These are phyloP conservation scores for Pardosa pseudoannulata DNA, from an alignment of 2,888 invertebrate genomes.

Conservation along the genomic window DNA sequence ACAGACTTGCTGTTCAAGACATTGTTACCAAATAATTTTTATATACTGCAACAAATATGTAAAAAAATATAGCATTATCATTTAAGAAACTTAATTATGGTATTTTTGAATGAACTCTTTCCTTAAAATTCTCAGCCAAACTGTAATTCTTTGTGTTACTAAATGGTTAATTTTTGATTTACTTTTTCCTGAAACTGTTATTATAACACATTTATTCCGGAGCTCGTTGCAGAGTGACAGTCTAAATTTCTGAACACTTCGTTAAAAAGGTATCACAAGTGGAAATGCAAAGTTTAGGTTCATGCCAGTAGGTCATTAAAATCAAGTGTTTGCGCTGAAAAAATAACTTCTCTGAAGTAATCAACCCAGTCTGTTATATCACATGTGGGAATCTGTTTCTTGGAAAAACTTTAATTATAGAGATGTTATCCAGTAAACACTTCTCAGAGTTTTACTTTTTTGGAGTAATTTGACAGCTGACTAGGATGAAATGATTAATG, in stretches of 20 bases:
- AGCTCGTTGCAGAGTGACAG: background rate
- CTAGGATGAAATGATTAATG: background rate
- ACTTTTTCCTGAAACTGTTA: too few species aligned
- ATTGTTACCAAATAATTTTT: too few species aligned
- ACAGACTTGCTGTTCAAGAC: too few species aligned
- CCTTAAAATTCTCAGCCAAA: too few species aligned
- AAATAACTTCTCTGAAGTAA: background rate
- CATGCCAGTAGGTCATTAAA: background rate
- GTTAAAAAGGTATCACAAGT: too few species aligned
- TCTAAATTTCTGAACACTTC: background rate
- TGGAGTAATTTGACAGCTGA: background rate
- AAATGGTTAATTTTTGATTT: too few species aligned
- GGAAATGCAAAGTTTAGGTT: too few species aligned
- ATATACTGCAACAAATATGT: too few species aligned
- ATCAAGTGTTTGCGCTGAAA: background rate
- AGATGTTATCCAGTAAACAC: background rate
- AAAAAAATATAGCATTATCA: too few species aligned
- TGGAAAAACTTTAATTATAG: background rate
- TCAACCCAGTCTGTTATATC: background rate
- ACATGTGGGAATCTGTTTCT: background rate
- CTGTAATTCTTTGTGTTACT: too few species aligned
- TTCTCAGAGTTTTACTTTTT: background rate
- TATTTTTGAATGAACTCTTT: too few species aligned
- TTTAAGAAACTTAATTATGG: too few species aligned
- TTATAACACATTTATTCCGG: background rate